Base-by-base conservation (phyloP, 2,888 invertebrate species). In the Ypsolopha sequella region DNA sequence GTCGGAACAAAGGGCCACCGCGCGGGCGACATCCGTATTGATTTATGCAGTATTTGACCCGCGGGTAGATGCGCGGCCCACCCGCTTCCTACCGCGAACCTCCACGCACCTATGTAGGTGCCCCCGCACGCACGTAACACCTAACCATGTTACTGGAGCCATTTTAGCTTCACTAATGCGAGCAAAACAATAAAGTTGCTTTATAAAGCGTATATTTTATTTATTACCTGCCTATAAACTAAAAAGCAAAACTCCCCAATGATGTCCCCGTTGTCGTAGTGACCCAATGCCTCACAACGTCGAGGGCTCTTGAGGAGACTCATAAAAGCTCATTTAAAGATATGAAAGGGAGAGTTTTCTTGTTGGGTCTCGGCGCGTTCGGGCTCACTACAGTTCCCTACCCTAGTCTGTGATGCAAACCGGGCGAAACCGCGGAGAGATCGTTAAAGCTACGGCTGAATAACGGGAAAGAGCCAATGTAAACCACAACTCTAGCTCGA, bases 41-140 rank as follows among this genome's bases (percentile, higher is more conserved):
- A 80, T 81, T 81, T 80, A 77, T 78, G 76, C 74, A 80, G 73
- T 76, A 76, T 77, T 79, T 81, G 81, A 79, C 77, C 78, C 70
- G 73, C 78, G 76, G 69, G 68, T 73, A 74, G 73, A 68, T 73
- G 78, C 78, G 76, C 76, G 70, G 63, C 63, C 64, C 74, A 72
- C 76, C 72, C 75, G 64, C 61, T 60, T 41, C 58, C 64, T 68
- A 62, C 64, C 74, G 73, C 76, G 72, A 74, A 64, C 61, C 61
- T 44, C 58, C 64, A 68, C 62, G 72, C 76, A 74, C 67, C 67
- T 72, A 73, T 68, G 66, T 63, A 34, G 33, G 35, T 46, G 64
- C 63, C 66, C 63, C 61, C 64, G 66, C 64, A 73, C 68, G 67
- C 68, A 69, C 61, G 35, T 48, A 35, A 47, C 13, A 45, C 36